These are phyloP conservation scores for Urocitellus parryii DNA, from an alignment of 2,113 vertebrate genomes.

Conservation along the genomic window DNA sequence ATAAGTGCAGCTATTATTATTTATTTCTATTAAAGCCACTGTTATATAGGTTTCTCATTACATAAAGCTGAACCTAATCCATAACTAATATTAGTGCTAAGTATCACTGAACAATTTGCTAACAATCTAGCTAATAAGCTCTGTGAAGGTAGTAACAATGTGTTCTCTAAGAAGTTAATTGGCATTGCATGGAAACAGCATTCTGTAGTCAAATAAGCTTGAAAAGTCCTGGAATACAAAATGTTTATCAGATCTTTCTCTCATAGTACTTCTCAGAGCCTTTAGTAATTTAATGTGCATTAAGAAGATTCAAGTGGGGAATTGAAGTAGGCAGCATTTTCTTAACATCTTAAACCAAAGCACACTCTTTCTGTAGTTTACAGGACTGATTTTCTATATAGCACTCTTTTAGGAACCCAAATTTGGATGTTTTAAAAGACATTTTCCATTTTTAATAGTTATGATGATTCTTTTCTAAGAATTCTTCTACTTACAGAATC, in stretches of 20 bases:
- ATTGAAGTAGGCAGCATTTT: slow-evolving; percentile 1
- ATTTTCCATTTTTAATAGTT: slow-evolving; percentile 8
- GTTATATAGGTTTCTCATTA: slow-evolving; percentile 43
- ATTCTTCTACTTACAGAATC: neutral
- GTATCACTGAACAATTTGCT: slow-evolving; percentile 21
- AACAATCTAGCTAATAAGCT: neutral
- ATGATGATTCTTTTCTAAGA: neutral
- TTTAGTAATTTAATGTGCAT: neutral
- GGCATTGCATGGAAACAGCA: neutral
- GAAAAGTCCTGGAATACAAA: neutral
- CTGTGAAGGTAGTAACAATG: neutral
- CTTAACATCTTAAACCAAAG: slow-evolving; percentile 1
- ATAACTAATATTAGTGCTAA: slow-evolving; percentile 48
- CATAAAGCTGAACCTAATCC: neutral
- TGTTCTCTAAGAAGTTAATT: slow-evolving; percentile 8
- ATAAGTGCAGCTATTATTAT: neutral
- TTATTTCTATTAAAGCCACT: slow-evolving; percentile 52
- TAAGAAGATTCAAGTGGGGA: neutral
- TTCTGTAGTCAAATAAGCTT: slow-evolving; percentile 9
- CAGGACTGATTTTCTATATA: neutral
- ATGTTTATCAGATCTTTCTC: neutral
- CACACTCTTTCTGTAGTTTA: neutral
- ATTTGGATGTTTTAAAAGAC: neutral
- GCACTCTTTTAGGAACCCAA: neutral
- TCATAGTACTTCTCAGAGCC: neutral